Evolutionary conservation across 1,140 invertebrate genomes (phyloP).

Genomic region (Drosophila neocordata): DNA sequence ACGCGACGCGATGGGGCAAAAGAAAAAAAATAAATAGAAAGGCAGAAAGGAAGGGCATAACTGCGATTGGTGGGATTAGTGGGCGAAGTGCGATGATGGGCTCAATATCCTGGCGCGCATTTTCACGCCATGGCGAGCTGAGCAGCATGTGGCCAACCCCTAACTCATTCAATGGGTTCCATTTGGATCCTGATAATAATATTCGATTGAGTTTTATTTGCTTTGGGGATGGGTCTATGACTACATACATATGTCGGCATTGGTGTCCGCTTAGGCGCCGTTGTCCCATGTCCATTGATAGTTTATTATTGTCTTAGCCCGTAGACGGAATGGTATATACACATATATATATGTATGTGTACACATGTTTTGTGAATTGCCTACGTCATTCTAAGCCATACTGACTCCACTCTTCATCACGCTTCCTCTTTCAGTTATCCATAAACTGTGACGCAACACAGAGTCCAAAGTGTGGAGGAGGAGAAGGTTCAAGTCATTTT

Average conservation of each 20-base stretch:
- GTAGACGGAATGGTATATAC: constrained; percentile 35
- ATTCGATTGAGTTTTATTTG: constrained; percentile 80
- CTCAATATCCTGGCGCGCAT: constrained; percentile 44
- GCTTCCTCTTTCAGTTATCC: not conserved
- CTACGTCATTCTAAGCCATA: constrained; percentile 41
- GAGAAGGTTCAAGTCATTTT: not conserved
- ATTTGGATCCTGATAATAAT: constrained; percentile 65
- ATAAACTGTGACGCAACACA: constrained; percentile 64
- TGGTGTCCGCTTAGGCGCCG: not conserved
- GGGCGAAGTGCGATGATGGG: constrained; percentile 16
- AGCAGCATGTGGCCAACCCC: constrained; percentile 75
- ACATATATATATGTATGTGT: constrained; percentile 22
- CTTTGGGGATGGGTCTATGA: constrained; percentile 58
- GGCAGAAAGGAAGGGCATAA: constrained; percentile 25
- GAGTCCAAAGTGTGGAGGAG: not conserved
- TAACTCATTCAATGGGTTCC: constrained; percentile 49
- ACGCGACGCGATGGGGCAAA: constrained; percentile 28
- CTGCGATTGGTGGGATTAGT: constrained; percentile 48
- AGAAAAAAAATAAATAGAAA: not conserved
- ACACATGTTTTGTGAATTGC: constrained; percentile 51
- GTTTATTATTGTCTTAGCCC: constrained; percentile 74
- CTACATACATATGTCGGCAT: not conserved
- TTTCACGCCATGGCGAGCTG: constrained; percentile 48
- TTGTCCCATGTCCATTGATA: constrained; percentile 52
- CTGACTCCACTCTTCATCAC: not conserved